Evolutionary conservation across 2,888 invertebrate genomes (phyloP).

Genomic region (Torymus aiolomorphi): DNA sequence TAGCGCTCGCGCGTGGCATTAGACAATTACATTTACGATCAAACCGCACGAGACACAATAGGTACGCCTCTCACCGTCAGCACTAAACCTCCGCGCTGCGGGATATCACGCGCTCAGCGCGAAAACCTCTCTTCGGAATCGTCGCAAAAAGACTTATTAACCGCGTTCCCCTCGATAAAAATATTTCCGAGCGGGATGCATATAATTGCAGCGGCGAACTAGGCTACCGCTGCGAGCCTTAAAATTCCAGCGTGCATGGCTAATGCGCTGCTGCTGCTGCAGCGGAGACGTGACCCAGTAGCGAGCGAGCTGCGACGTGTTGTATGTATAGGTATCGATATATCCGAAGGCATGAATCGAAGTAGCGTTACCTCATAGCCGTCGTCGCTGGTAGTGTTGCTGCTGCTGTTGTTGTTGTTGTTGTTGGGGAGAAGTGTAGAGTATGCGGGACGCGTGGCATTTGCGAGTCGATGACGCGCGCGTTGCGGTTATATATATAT

Average conservation of each 20-base stretch:
- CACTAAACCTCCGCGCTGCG: background rate
- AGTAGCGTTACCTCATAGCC: conserved; percentile 37
- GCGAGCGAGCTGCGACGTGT: no score
- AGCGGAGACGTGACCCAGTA: conserved; percentile 39
- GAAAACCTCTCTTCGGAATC: no score
- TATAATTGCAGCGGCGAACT: conserved; percentile 33
- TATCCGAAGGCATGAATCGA: conserved; percentile 34
- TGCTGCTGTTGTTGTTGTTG: background rate
- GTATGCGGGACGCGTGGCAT: background rate
- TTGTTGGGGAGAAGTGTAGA: background rate
- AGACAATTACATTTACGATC: conserved; percentile 7
- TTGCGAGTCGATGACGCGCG: conserved; percentile 20
- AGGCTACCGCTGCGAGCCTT: conserved; percentile 17
- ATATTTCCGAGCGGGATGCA: conserved; percentile 10
- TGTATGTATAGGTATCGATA: conserved; percentile 23
- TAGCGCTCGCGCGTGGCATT: background rate
- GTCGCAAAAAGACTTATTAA: no score
- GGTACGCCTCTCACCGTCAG: background rate
- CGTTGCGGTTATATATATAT: background rate
- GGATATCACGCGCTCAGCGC: no score
- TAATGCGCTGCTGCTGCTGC: conserved; percentile 7
- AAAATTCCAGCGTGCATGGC: conserved; percentile 32
- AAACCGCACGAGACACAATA: background rate
- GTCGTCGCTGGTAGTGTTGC: background rate
- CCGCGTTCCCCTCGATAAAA: conserved; percentile 3